A percentile compares a stretch with the other conserved stretches of the same genome.
Conservation (phyloP, 1,140 invertebrate species). For the Berghia stephanieae region DNA sequence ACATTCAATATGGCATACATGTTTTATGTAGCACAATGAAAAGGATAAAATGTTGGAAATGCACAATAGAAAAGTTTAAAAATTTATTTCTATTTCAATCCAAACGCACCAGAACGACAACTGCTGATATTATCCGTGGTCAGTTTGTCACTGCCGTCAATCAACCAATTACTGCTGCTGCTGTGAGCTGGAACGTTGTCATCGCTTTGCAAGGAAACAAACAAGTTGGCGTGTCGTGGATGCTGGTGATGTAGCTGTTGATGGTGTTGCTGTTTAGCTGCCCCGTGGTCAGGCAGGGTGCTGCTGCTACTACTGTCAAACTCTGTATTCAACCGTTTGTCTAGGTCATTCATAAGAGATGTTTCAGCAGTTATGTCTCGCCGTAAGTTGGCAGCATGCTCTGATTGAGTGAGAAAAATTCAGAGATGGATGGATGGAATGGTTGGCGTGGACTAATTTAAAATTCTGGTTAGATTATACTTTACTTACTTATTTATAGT, state of each 20-base stretch:
- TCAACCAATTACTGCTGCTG: conserved; percentile 43
- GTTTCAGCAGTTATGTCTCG: conserved; percentile 64
- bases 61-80: too few species aligned
- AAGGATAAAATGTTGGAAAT: too few species aligned
- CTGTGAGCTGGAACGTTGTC: conserved; percentile 53
- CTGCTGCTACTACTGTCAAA: conserved; percentile 46
- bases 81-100: too few species aligned
- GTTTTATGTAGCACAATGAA: too few species aligned
- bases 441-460: too few species aligned
- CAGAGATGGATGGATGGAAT: not conserved
- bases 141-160: conserved; percentile 53
- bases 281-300: conserved; percentile 43
- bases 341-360: conserved; percentile 64
- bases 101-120: conserved; percentile 33
- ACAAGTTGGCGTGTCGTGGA: conserved; percentile 54
- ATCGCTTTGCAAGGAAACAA: conserved; percentile 53
- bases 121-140: conserved; percentile 55
- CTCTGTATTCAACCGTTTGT: conserved; percentile 58
- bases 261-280: too few species aligned
- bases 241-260: too few species aligned
- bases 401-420: conserved; percentile 35
- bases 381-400: conserved; percentile 56
- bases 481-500: too few species aligned
- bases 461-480: too few species aligned
- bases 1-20: too few species aligned